A percentile compares a stretch with the other conserved stretches of the same genome.
phyloP scores from a whole-genome alignment of 2,113 vertebrate genomes.

The Hyaena hyaena region DNA sequence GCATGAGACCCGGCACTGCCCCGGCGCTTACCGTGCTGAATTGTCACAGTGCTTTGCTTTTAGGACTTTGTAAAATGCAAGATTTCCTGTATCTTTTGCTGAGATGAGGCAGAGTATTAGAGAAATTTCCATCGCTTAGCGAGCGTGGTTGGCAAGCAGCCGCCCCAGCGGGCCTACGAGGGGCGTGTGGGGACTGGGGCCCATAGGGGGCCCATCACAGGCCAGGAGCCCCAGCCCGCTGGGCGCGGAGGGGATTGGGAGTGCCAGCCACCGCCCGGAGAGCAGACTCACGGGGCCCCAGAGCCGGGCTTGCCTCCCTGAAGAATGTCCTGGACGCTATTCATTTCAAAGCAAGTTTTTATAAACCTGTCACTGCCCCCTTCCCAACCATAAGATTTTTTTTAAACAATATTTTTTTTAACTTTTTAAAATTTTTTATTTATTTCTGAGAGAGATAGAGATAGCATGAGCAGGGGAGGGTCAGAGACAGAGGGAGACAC shows the following conservation, averaged over 20 bases:
- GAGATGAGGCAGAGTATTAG: background rate
- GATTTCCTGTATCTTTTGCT: background rate
- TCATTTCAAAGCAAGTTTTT: background rate
- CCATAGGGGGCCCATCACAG: background rate
- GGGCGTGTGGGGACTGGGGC: background rate
- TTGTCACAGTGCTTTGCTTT: background rate
- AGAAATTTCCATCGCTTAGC: background rate
- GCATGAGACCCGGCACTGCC: too few species aligned
- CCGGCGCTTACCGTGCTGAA: too few species aligned
- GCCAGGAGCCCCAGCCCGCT: background rate
- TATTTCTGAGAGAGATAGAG: too few species aligned
- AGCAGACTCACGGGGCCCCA: accelerated
- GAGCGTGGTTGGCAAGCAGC: background rate
- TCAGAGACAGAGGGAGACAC: too few species aligned
- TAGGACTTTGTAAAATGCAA: background rate
- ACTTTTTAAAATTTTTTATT: too few species aligned
- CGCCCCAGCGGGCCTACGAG: background rate
- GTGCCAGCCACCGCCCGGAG: accelerated
- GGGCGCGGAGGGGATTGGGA: too few species aligned
- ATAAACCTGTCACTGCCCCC: background rate
- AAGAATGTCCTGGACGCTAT: accelerated
- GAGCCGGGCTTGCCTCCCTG: background rate
- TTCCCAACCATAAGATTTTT: background rate
- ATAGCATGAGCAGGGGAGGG: too few species aligned
- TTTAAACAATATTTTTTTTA: too few species aligned